Evolutionary conservation across 1,140 invertebrate genomes (phyloP), one percentile per base, ranked within the genome.

Genomic region (Polypedilum pembai): DNA sequence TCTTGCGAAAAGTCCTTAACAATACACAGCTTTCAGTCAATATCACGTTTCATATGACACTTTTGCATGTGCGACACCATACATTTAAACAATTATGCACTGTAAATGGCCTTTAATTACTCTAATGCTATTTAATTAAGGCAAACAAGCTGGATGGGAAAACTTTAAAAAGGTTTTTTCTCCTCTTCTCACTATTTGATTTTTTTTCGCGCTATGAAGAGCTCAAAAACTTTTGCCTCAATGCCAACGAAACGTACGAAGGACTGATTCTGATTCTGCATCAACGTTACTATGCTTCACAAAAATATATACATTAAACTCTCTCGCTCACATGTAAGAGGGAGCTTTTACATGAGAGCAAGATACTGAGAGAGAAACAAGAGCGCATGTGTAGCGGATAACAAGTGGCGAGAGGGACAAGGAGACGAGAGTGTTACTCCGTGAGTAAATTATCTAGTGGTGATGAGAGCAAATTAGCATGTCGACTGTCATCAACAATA

Each of bases 221-320:
- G 12, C 24, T 3, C 24, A 33, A 33, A n/a, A 45, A 56, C 4
- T 56, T 56, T 56, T 56, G 45, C 45, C 45, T 56, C 15, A 56
- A 56, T n/a, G n/a, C 45, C n/a, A 56, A 15, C 45, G 8, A 3
- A 56, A n/a, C 45, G 45, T 12, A 56, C 45, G 45, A 3, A 56
- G n/a, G 15, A 56, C 45, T 56, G 45, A 56, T 56, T 56, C 45
- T 56, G 45, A 56, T 56, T 56, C 45, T 56, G 45, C 45, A 56
- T 56, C 45, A n/a, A 56, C n/a, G 45, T n/a, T 56, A 56, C 45
- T n/a, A 15, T 56, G n/a, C 45, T 56, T 4, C 10, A 56, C 45
- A 56, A 12, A 56, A 56, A 56, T 56, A 56, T 56, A n/a, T n/a
- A 15, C 41, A 56, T 56, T 12, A 8, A n/a, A n/a, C 15, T 10